A percentile compares a stretch with the other conserved stretches of the same genome.
Conservation (phyloP, 2,113 vertebrate species). For the Ceuthmochares aereus region DNA sequence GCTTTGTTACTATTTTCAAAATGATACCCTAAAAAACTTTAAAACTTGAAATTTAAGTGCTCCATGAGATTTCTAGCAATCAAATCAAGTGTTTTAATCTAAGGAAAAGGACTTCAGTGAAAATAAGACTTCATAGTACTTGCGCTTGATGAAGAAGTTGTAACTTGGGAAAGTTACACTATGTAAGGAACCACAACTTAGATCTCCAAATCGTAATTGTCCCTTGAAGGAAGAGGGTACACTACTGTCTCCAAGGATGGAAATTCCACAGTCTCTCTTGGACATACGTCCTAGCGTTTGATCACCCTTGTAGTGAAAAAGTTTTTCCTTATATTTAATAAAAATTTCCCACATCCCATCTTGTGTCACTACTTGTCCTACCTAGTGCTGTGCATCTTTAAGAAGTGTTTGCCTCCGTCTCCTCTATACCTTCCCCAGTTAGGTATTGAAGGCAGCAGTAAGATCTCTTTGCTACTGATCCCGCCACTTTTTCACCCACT, state of each 20-base stretch:
- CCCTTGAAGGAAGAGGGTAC: background rate
- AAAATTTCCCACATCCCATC: background rate
- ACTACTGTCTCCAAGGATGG: background rate
- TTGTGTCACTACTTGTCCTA: background rate
- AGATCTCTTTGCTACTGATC: background rate
- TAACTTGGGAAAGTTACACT: background rate
- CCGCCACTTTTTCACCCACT: background rate
- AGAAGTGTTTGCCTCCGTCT: background rate
- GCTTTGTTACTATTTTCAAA: background rate
- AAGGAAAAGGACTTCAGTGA: background rate
- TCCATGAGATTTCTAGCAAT: background rate
- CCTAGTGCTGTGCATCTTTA: background rate
- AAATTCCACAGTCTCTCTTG: background rate
- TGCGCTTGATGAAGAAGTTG: background rate
- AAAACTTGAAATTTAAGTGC: background rate
- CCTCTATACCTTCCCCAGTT: background rate
- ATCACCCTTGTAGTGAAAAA: background rate
- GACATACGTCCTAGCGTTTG: background rate
- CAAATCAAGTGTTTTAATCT: background rate
- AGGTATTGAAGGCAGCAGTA: background rate
- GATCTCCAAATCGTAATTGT: background rate
- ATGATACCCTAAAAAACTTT: background rate
- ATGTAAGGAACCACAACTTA: background rate
- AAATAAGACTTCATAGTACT: background rate
- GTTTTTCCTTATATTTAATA: background rate